phyloP scores from a whole-genome alignment of 2,888 invertebrate species.

The Congeria kusceri region DNA sequence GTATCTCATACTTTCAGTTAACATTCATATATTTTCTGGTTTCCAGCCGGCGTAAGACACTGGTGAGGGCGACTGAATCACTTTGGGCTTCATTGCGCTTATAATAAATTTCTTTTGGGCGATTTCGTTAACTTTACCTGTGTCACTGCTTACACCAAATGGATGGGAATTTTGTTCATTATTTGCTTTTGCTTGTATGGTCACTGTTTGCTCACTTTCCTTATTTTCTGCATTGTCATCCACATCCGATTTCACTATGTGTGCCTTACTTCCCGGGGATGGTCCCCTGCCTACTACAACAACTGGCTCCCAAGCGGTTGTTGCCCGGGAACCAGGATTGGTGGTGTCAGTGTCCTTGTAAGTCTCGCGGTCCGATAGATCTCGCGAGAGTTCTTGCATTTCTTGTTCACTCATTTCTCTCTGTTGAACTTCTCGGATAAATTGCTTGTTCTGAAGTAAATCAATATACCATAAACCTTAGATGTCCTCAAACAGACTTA shows the following conservation, averaged over 20 bases:
- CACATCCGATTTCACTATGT: not conserved
- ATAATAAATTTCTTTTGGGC: not conserved
- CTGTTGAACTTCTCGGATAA: constrained; percentile 34
- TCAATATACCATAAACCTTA: too few relatives aligned
- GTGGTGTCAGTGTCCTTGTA: not conserved
- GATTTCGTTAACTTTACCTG: not conserved
- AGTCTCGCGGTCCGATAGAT: not conserved
- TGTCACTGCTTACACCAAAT: not conserved
- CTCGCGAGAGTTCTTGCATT: not conserved
- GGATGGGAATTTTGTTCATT: constrained; percentile 1
- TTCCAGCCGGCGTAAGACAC: constrained; percentile 33
- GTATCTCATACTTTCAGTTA: constrained; percentile 13
- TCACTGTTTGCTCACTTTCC: not conserved
- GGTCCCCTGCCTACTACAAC: not conserved
- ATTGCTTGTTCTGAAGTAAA: constrained; percentile 43
- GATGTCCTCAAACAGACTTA: too few relatives aligned
- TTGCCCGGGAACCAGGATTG: not conserved
- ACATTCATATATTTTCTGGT: constrained; percentile 4
- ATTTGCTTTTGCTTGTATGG: not conserved
- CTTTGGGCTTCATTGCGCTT: constrained; percentile 10
- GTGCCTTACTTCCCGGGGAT: not conserved
- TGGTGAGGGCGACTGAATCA: not conserved
- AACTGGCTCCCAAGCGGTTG: not conserved
- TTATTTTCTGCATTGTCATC: not conserved
- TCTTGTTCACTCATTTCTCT: constrained; percentile 5